Percentiles rank a stretch among this genome's conserved stretches.
These are phyloP conservation scores for Champsocephalus gunnari DNA, from an alignment of 2,797 vertebrate genomes.

Conservation along the genomic window DNA sequence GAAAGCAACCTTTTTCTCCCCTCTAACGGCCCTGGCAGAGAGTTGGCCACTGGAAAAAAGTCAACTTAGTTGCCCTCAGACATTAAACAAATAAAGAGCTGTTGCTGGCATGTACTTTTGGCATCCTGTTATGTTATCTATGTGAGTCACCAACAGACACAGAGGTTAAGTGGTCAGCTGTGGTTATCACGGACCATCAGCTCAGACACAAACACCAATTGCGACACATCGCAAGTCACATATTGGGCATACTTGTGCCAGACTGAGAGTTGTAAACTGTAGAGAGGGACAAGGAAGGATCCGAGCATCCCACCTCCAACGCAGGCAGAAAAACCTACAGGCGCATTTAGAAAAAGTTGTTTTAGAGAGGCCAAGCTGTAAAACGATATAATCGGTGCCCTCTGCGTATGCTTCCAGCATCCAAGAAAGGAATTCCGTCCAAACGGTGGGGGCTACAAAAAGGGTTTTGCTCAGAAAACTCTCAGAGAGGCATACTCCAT, in stretches of 20 bases:
- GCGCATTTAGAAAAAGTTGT: slow-evolving; percentile 64
- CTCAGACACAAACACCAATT: slow-evolving; percentile 65
- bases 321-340: slow-evolving; percentile 71
- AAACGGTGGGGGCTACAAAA: slow-evolving; percentile 54
- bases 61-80: slow-evolving; percentile 44
- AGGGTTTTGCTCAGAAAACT: slow-evolving; percentile 65
- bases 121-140: slow-evolving; percentile 18
- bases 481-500: slow-evolving; percentile 66
- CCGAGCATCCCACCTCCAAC: slow-evolving; percentile 49
- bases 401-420: slow-evolving; percentile 64
- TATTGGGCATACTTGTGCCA: slow-evolving; percentile 53
- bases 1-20: slow-evolving; percentile 7
- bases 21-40: slow-evolving; percentile 57
- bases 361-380: slow-evolving; percentile 59
- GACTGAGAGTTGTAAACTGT: slow-evolving; percentile 59
- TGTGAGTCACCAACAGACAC: slow-evolving; percentile 32
- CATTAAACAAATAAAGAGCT: slow-evolving; percentile 44
- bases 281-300: slow-evolving; percentile 39
- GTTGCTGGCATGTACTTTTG: slow-evolving; percentile 37
- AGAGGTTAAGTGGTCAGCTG: slow-evolving; percentile 45
- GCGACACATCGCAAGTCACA: slow-evolving; percentile 64
- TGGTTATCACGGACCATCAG: slow-evolving; percentile 61
- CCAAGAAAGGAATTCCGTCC: slow-evolving; percentile 78
- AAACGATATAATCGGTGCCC: slow-evolving; percentile 73
- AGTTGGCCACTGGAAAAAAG: slow-evolving; percentile 48